These are phyloP conservation scores for Zoanthus gigantus DNA, from an alignment of 92 coral and sea anemone genomes.

Conservation along the genomic window DNA sequence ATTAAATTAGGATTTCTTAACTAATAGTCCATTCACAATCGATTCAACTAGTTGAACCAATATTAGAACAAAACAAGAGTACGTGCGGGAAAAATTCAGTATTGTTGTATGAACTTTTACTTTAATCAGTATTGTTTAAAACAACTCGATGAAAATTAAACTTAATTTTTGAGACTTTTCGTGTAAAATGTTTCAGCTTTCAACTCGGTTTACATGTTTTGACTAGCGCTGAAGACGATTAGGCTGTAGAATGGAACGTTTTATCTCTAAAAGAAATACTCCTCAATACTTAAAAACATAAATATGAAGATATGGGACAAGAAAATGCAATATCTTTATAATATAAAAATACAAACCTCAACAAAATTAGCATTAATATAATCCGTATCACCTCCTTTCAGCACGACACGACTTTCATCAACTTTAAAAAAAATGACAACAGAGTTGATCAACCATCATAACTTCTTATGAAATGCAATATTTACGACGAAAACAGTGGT, in stretches of 20 bases:
- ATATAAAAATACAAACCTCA: slow-evolving; percentile 69
- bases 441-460: slow-evolving; percentile 7
- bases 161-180: background rate
- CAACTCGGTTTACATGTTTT: background rate
- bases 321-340: background rate
- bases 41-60: too few relatives aligned
- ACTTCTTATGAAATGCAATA: slow-evolving; percentile 31
- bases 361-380: slow-evolving; percentile 96
- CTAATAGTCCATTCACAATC: too few relatives aligned
- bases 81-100: too few relatives aligned
- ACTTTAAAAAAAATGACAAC: slow-evolving; percentile 61
- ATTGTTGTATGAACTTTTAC: too few relatives aligned
- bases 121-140: background rate
- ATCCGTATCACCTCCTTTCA: slow-evolving; percentile 84
- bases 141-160: background rate
- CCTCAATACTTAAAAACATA: background rate
- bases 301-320: background rate
- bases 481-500: background rate
- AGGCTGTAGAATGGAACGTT: background rate
- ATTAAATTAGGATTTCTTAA: too few relatives aligned
- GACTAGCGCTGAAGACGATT: background rate
- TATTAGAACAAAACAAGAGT: too few relatives aligned
- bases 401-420: slow-evolving; percentile 94
- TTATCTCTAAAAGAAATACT: background rate
- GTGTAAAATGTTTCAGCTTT: background rate